Evolutionary conservation across 1,140 invertebrate genomes (phyloP), one percentile per base, ranked within the genome.

Genomic region (Drosophila ohnishii): DNA sequence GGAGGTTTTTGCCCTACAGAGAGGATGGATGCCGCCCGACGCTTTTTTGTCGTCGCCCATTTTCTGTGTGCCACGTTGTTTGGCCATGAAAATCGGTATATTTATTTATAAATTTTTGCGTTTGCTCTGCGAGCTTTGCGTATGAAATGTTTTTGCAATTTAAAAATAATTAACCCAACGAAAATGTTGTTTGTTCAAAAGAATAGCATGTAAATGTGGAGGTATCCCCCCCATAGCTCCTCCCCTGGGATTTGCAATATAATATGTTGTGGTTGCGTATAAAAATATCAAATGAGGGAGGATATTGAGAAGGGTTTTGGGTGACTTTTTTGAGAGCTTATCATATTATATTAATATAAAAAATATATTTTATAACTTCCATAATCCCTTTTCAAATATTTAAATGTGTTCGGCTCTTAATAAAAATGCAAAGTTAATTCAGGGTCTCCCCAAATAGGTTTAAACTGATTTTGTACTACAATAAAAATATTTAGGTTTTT

Each of bases 51-150:
- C 19, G 56, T 65, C 45, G 61, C 60, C 51, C 59, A 69, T 69
- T 69, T 81, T 75, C 34, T 37, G 51, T 55, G 51, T 51, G 48
- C 30, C 60, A 59, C 53, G 25, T 35, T 61, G 65, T 71, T 75
- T 87, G 84, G 83, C 83, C 81, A 83, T 87, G 83, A 87, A 87
- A 83, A 87, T 57, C 65, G 67, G 72, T 67, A 79, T 80, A 87
- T 65, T 67, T 59, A 69, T 75, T 75, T 75, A 65, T 86, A 69
- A 45, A 80, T 88, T 83, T 83, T 83, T 75, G 71, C 61, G 72
- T 65, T 50, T 65, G 62, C 35, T 67, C 40, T 60, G 72, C 50
- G 44, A 50, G 13, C 30, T 76, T 39, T 67, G 62, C 55, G 73
- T 53, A 65, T 59, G 60, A 75, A 65, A 57, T 75, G 53, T 59